phyloP scores from a whole-genome alignment of 2,113 vertebrate species.

The Gallinago media region DNA sequence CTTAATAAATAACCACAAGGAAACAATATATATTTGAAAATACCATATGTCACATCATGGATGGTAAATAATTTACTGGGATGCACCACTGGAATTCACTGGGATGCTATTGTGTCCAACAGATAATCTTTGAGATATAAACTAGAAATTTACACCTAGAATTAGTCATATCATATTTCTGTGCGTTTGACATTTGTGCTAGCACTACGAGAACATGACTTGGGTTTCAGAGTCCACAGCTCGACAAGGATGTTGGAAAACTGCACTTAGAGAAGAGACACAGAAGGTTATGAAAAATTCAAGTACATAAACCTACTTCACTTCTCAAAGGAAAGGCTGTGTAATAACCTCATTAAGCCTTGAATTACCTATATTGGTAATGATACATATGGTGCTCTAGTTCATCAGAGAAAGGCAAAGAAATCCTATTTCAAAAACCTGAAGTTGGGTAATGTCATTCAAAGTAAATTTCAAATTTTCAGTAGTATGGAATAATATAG shows the following conservation, averaged over 20 bases:
- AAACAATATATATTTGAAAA: not conserved
- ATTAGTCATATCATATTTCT: not conserved
- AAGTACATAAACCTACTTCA: not conserved
- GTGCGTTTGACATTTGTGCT: not conserved
- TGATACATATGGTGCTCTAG: not conserved
- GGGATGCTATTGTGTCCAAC: not conserved
- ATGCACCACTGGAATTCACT: not conserved
- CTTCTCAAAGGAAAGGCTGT: not conserved
- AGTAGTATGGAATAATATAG: not conserved
- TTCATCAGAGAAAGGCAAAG: not conserved
- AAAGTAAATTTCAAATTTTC: not conserved
- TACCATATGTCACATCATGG: not conserved
- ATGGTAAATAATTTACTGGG: not conserved
- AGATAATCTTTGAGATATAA: not conserved
- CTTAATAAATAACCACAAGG: not conserved
- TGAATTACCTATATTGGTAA: not conserved
- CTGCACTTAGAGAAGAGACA: not conserved
- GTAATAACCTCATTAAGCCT: not conserved
- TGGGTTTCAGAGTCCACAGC: not conserved
- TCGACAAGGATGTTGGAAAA: not conserved
- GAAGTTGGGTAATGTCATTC: not conserved
- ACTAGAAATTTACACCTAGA: not conserved
- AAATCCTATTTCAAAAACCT: not conserved
- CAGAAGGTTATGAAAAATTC: not conserved
- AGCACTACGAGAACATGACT: not conserved